These are phyloP conservation scores for Patiria miniata DNA, from an alignment of 35 echinoderm and acorn worm species.

Conservation along the genomic window DNA sequence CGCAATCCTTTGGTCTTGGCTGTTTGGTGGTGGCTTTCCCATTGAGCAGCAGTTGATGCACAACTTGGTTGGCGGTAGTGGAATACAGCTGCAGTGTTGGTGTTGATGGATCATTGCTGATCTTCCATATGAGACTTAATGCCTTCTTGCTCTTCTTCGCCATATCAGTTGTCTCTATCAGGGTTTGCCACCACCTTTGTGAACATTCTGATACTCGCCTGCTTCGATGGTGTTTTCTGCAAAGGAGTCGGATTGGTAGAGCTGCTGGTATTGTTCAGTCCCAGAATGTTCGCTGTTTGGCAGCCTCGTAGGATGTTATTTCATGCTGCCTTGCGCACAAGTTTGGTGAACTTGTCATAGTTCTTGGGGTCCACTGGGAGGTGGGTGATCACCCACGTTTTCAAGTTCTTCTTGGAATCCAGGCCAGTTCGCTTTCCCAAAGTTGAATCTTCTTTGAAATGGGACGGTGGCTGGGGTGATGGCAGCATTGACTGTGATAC, in stretches of 20 bases:
- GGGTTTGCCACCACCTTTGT: neutral
- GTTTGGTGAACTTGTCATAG: neutral
- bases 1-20: neutral
- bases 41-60: neutral
- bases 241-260: neutral
- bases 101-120: neutral
- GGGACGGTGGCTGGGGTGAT: neutral
- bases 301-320: neutral
- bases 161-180: neutral
- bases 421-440: constrained; percentile 3
- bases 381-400: neutral
- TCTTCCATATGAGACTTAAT: neutral
- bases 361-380: neutral
- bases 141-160: neutral
- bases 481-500: no score
- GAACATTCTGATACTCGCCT: neutral
- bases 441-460: neutral
- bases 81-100: neutral
- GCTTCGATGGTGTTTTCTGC: neutral
- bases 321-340: neutral
- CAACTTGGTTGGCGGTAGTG: neutral
- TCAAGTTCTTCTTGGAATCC: neutral
- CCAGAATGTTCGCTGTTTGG: neutral
- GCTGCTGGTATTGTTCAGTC: constrained; percentile 15
- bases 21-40: neutral